These are phyloP conservation scores for Drosophila maculinotata DNA, from an alignment of 2,888 invertebrate species.

Conservation along the genomic window DNA sequence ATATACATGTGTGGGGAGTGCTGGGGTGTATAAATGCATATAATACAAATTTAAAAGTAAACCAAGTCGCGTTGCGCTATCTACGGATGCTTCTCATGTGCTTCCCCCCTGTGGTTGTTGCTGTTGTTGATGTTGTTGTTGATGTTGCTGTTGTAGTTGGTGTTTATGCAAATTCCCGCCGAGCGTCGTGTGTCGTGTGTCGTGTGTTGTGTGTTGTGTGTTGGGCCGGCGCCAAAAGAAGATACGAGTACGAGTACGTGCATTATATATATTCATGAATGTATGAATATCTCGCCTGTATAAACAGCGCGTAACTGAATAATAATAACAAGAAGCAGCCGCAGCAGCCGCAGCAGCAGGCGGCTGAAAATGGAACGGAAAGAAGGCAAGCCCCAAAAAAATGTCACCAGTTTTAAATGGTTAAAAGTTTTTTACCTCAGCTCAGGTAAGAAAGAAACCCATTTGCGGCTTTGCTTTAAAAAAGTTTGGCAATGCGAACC, in stretches of 20 bases:
- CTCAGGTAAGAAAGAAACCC: slow-evolving; percentile 33
- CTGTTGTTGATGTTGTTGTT: slow-evolving; percentile 30
- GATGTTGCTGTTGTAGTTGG: slow-evolving; percentile 39
- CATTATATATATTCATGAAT: slow-evolving; percentile 74
- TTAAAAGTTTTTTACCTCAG: slow-evolving; percentile 47
- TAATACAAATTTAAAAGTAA: slow-evolving; percentile 79
- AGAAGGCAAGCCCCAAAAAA: slow-evolving; percentile 23
- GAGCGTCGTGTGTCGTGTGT: slow-evolving; percentile 53
- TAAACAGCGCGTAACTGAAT: slow-evolving; percentile 78
- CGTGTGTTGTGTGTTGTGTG: slow-evolving; percentile 28
- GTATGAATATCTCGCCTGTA: slow-evolving; percentile 75
- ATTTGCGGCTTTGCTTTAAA: slow-evolving; percentile 50
- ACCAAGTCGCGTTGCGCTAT: slow-evolving; percentile 72
- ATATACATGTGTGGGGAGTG: slow-evolving; percentile 24
- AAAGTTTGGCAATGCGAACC: slow-evolving; percentile 39
- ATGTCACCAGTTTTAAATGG: slow-evolving; percentile 63
- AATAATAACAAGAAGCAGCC: slow-evolving; percentile 66
- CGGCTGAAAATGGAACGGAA: slow-evolving; percentile 25
- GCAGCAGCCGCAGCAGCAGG: slow-evolving; percentile 18
- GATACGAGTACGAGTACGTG: slow-evolving; percentile 64
- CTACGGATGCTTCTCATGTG: slow-evolving; percentile 63
- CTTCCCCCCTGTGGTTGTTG: neutral
- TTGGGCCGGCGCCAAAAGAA: slow-evolving; percentile 70
- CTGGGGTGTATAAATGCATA: slow-evolving; percentile 53
- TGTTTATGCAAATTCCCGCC: slow-evolving; percentile 62